Evolutionary conservation across 2,888 invertebrate genomes (phyloP), one percentile per base, ranked within the genome.

Genomic region (Noctua pronuba): DNA sequence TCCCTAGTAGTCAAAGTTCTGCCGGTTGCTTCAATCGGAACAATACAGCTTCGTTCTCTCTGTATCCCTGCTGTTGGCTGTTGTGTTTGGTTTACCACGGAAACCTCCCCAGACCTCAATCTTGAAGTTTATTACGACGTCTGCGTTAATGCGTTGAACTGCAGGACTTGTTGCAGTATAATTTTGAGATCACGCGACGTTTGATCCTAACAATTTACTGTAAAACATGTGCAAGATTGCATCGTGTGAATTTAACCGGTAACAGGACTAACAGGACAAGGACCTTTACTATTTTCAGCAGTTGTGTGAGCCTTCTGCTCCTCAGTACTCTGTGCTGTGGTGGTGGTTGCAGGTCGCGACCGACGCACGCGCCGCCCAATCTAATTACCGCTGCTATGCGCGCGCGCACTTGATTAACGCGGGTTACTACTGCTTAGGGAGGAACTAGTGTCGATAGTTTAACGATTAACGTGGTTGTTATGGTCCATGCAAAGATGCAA

Each of bases 331-430:
- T 46, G 18, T 31, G 21, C 35, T 24, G 28, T 70, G 66, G 58
- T 11, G 18, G 7, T 38, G 65, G 76, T 77, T 80, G 69, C 77
- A 80, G 86, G 85, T 82, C 88, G 88, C 84, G 88, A 88, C 90
- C 87, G 82, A 79, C 90, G 92, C 92, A 91, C 91, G 91, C 90
- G 92, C 87, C 89, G 88, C 85, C 82, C 88, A 89, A 92, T 92
- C 91, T 91, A 92, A 92, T 92, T 92, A 92, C 80, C 86, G 80
- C 86, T 79, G 84, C 78, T 76, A 84, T 82, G 88, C 88, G 83
- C 85, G 85, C 87, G 88, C 88, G 83, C 85, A 77, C 75, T 86
- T 88, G 79, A 85, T 89, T 86, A 86, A 89, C 78, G 76, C 73
- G 81, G 18, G 62, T 67, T 75, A 87, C 71, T 73, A 81, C 71